These are phyloP conservation scores for Micrasema longulum DNA, from an alignment of 1,140 invertebrate species.

Conservation along the genomic window DNA sequence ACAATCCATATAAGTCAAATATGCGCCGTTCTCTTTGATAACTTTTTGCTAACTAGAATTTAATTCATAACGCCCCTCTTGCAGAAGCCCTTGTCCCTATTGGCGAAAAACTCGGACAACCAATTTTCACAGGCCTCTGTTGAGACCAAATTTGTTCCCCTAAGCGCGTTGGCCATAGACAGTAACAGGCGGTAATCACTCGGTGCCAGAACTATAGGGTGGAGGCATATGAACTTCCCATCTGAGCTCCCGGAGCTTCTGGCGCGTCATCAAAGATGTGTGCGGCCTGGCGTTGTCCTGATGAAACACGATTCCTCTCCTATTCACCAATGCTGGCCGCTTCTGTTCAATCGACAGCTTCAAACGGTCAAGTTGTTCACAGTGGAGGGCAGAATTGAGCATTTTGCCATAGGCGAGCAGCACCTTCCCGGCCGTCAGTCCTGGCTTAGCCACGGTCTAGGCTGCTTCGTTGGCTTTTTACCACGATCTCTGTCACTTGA, in stretches of 20 bases:
- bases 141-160: constrained; percentile 10
- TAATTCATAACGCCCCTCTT: no score
- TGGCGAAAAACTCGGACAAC: no score
- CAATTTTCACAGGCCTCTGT: constrained; percentile 14
- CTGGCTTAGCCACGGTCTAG: no score
- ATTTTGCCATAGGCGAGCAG: no score
- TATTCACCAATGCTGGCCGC: constrained; percentile 20
- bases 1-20: no score
- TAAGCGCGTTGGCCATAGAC: constrained; percentile 9
- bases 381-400: no score
- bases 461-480: no score
- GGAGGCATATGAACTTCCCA: neutral
- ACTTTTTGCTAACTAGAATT: no score
- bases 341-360: constrained; percentile 18
- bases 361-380: constrained; percentile 13
- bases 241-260: constrained; percentile 25
- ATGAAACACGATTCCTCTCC: constrained; percentile 22
- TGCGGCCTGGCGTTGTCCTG: constrained; percentile 23
- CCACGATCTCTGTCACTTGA: no score
- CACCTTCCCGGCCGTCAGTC: no score
- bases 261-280: constrained; percentile 19
- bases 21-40: no score
- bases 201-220: constrained; percentile 12
- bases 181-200: constrained; percentile 18
- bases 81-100: no score